These are phyloP conservation scores for Onychorhynchus coronatus DNA, from an alignment of 2,113 vertebrate genomes.

Conservation along the genomic window DNA sequence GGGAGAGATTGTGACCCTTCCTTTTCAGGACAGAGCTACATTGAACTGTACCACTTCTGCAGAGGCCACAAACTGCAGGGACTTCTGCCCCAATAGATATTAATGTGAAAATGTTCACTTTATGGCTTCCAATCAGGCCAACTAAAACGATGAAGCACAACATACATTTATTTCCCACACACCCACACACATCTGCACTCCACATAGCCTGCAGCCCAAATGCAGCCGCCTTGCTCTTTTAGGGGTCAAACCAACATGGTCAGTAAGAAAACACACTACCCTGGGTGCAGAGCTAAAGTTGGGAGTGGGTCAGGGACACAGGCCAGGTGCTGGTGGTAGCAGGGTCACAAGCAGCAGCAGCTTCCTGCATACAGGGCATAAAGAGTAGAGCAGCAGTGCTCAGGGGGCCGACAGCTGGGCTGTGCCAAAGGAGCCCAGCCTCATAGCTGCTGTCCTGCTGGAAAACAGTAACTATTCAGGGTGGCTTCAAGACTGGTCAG, in stretches of 20 bases:
- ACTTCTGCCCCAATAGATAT: not conserved
- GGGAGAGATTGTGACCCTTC: not conserved
- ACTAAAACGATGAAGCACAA: not conserved
- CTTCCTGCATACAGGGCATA: not conserved
- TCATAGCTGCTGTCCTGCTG: not conserved
- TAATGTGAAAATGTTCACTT: not conserved
- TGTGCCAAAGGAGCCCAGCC: not conserved
- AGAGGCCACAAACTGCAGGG: not conserved
- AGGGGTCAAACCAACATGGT: not conserved
- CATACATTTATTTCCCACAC: not conserved
- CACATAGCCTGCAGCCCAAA: not conserved
- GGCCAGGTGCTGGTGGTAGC: not conserved
- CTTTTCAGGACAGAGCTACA: not conserved
- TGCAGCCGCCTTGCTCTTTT: not conserved
- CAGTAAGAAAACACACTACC: accelerated
- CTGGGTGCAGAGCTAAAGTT: not conserved
- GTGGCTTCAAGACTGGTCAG: not conserved
- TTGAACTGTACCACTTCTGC: not conserved
- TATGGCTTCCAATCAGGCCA: not conserved
- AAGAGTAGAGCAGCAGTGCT: not conserved
- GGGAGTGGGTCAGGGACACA: accelerated
- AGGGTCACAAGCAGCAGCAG: not conserved
- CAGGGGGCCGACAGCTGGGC: not conserved
- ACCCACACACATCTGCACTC: not conserved
- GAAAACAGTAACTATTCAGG: not conserved